Conservation (phyloP, 2,888 invertebrate species). For the Agapetus fuscipes region DNA sequence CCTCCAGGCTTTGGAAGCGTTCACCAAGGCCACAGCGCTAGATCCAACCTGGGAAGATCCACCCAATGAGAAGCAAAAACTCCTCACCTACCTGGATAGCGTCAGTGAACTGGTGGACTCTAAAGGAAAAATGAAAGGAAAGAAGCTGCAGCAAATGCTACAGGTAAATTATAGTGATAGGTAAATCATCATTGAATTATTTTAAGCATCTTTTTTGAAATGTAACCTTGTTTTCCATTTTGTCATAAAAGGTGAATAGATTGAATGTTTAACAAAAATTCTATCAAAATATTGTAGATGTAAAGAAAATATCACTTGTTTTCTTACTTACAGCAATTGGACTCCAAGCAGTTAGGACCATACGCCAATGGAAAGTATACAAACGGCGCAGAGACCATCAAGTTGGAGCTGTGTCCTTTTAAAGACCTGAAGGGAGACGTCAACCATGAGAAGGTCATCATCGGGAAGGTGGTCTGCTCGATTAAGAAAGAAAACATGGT, state of each 20-base stretch:
- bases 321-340: slow-evolving; percentile 48
- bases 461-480: slow-evolving; percentile 75
- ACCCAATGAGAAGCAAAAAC: slow-evolving; percentile 46
- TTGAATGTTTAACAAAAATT: too few species aligned
- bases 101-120: slow-evolving; percentile 53
- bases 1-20: slow-evolving; percentile 57
- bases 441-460: slow-evolving; percentile 57
- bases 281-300: too few species aligned
- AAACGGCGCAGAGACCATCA: slow-evolving; percentile 37
- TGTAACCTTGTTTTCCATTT: background rate
- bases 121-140: slow-evolving; percentile 65
- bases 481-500: slow-evolving; percentile 65
- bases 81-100: slow-evolving; percentile 55
- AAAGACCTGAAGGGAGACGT: slow-evolving; percentile 49
- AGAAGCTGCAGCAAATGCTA: slow-evolving; percentile 57
- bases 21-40: slow-evolving; percentile 53
- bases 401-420: slow-evolving; percentile 41
- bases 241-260: too few species aligned
- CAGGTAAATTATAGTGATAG: slow-evolving; percentile 36
- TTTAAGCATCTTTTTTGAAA: too few species aligned
- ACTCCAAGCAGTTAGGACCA: slow-evolving; percentile 58
- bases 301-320: too few species aligned
- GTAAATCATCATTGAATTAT: background rate
- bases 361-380: slow-evolving; percentile 51
- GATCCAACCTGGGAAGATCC: slow-evolving; percentile 73